Percentiles rank a stretch among this genome's conserved stretches.
phyloP scores from a whole-genome alignment of 2,797 vertebrate genomes.

The Hephaestus fuliginosus region DNA sequence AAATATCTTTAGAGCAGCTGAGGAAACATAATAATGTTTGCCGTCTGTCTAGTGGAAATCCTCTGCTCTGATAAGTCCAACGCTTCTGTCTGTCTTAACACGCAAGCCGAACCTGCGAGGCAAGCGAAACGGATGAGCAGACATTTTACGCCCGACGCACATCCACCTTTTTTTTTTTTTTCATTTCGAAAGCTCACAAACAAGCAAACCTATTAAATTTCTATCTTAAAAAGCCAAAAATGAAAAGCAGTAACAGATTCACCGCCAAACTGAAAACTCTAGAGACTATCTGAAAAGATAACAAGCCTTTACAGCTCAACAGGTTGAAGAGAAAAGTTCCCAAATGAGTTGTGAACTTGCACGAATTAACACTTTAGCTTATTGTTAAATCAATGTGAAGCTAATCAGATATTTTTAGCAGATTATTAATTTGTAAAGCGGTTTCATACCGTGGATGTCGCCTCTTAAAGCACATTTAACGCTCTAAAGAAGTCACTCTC shows the following conservation, averaged over 20 bases:
- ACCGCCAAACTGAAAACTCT: neutral
- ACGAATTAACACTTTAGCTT: slow-evolving; percentile 3
- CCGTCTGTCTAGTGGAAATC: neutral
- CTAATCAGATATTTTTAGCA: neutral
- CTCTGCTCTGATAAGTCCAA: slow-evolving; percentile 38
- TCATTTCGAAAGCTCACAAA: slow-evolving; percentile 38
- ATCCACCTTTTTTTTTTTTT: slow-evolving; percentile 49
- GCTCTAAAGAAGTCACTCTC: slow-evolving; percentile 67
- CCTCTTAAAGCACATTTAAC: slow-evolving; percentile 51
- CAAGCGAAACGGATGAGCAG: slow-evolving; percentile 71
- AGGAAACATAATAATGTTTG: neutral
- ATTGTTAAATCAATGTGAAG: slow-evolving; percentile 2
- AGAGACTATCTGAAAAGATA: slow-evolving; percentile 28
- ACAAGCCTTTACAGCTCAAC: slow-evolving; percentile 56
- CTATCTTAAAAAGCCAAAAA: slow-evolving; percentile 54
- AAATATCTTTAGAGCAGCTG: neutral
- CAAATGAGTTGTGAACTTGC: slow-evolving; percentile 30
- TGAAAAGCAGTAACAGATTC: slow-evolving; percentile 24
- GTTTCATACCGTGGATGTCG: slow-evolving; percentile 62
- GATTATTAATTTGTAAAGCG: slow-evolving; percentile 45
- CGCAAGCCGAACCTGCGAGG: slow-evolving; percentile 51
- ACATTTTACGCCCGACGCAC: slow-evolving; percentile 75
- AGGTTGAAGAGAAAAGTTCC: slow-evolving; percentile 61
- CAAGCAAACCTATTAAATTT: slow-evolving; percentile 41
- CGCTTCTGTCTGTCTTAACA: slow-evolving; percentile 49